Evolutionary conservation across 2,888 invertebrate genomes (phyloP), one percentile per base, ranked within the genome.

Genomic region (Lydus trimaculatus): DNA sequence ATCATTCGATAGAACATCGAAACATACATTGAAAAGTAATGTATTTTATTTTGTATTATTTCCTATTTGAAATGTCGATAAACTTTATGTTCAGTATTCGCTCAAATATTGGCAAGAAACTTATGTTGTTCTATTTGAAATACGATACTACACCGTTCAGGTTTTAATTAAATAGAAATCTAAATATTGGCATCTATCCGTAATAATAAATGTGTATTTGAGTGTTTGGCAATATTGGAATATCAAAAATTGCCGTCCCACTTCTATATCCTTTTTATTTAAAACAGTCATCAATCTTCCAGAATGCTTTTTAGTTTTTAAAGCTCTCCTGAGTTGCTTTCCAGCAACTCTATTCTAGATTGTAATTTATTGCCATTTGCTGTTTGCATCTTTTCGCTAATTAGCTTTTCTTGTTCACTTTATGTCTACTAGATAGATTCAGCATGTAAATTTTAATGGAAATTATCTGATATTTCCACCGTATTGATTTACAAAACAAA

Each of bases 401-500:
- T 56, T 56, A 56, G 25, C 28, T 28, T 56, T 15, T 28, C 56
- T 56, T 56, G 61, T 33, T 60, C 60, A 39, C 31, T 39, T 61
- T 43, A 8, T 28, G 2, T 25, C 3, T 33, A 15, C n/a, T 8
- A 39, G 15, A 20, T 15, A 25, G 61, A 59, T 5, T n/a, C 15
- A 43, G 13, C 39, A 31, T 58, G 5, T n/a, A 20, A 31, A 33
- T 60, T 60, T 15, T 20, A 31, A 31, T 59, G 28, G 61, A 43
- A 23, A 52, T 31, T 66, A 62, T 31, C 58, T 31, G 20, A 20
- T 60, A 13, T 15, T 39, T 43, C 7, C 17, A 13, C 17, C 43
- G 17, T 43, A 43, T 43, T 31, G 64, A 64, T 36, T 58, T 36
- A 58, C 56, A 33, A 63, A 23, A 39, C 52, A 28, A 52, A n/a